A percentile compares a stretch with the other conserved stretches of the same genome.
Evolutionary conservation across 2,797 vertebrate species (phyloP).

Genomic region (Paratrypauchen microcephalus): DNA sequence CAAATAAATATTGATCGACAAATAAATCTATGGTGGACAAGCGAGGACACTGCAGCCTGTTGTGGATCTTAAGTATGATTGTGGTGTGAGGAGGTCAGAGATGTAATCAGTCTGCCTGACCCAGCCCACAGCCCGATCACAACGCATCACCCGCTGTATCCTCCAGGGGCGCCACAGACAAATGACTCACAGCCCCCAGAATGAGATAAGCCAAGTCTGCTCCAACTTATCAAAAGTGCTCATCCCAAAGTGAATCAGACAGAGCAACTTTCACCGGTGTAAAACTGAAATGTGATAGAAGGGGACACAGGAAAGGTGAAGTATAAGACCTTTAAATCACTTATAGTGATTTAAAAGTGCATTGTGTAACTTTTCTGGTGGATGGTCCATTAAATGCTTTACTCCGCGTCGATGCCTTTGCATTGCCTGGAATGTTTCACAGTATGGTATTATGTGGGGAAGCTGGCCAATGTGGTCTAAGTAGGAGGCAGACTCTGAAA

Average conservation of each 20-base stretch:
- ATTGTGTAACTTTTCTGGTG: too few relatives aligned
- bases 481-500: too few relatives aligned
- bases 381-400: too few relatives aligned
- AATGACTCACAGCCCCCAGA: constrained; percentile 43
- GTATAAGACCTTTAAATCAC: not conserved
- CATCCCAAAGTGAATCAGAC: constrained; percentile 41
- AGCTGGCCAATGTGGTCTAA: too few relatives aligned
- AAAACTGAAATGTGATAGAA: not conserved
- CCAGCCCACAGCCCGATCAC: constrained; percentile 58
- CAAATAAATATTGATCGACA: not conserved
- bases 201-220: constrained; percentile 45
- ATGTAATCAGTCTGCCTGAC: constrained; percentile 72
- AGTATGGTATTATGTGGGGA: too few relatives aligned
- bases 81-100: constrained; percentile 58
- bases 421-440: too few relatives aligned
- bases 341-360: not conserved
- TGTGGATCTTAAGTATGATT: constrained; percentile 43
- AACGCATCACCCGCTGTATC: constrained; percentile 53
- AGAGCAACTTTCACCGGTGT: constrained; percentile 30
- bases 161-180: constrained; percentile 47
- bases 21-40: constrained; percentile 25
- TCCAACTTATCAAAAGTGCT: constrained; percentile 50
- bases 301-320: not conserved
- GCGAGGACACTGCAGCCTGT: constrained; percentile 3
- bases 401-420: too few relatives aligned